Evolutionary conservation across 2,888 invertebrate species (phyloP), one percentile per base, ranked within the genome.

Genomic region (Ctenicera cuprea): DNA sequence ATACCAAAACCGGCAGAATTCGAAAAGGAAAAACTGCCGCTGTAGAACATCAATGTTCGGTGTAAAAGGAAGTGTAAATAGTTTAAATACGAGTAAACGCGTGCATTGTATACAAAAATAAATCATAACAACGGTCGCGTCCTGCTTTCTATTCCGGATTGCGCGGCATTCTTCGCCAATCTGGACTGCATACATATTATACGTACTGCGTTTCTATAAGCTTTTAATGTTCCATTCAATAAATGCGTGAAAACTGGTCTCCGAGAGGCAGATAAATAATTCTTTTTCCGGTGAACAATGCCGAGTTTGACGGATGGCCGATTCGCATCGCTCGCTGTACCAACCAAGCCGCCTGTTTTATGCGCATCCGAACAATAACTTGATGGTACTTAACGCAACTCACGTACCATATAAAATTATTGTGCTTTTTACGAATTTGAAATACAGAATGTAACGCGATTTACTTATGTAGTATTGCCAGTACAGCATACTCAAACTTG

Each of bases 181-280:
- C 69, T 68, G 38, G 54, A 68, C 67, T 68, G 48, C 69, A 66
- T 62, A 61, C 69, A 71, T 54, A 54, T 57, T 75, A 71, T 66
- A 54, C 71, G 57, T 63, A 54, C 67, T 66, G 66, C 67, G 57
- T 67, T 73, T 73, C 68, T 69, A 64, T 48, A 67, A 67, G 48
- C 71, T 77, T 79, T 84, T 85, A 85, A 85, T 85, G 85, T 81
- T 78, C 84, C 84, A 85, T 85, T 85, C 85, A 85, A 82, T 84
- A 85, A 84, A 85, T 85, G 84, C 84, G 83, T 83, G 83, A 83
- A 84, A 84, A 83, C 84, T 83, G 83, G 84, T 84, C 83, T 83
- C 80, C 75, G 78, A 79, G 74, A 76, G 64, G 80, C 81, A 83
- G 82, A 85, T 85, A 84, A 83, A 85, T 84, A 82, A 82, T 81